Evolutionary conservation across 2,888 invertebrate species (phyloP).

Genomic region (Drosophila histrio): DNA sequence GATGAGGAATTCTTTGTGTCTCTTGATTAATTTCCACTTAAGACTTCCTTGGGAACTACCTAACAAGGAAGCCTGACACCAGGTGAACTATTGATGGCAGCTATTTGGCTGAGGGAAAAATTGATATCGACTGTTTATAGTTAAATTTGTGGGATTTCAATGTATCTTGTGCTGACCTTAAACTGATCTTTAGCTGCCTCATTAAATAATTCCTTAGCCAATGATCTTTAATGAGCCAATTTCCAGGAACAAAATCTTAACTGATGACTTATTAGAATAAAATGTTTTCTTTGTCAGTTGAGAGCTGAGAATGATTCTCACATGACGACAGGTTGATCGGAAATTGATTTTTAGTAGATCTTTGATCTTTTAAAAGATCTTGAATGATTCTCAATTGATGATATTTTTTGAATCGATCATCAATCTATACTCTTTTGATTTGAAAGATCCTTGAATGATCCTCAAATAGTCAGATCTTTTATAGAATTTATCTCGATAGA

Average conservation of each 20-base stretch:
- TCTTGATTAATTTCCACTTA: slow-evolving; percentile 56
- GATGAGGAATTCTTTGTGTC: slow-evolving; percentile 27
- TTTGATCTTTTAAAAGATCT: not conserved
- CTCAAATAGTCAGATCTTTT: not conserved
- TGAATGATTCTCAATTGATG: not conserved
- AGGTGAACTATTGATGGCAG: slow-evolving; percentile 1
- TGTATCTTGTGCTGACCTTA: too few relatives aligned
- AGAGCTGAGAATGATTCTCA: not conserved
- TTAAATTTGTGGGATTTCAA: too few relatives aligned
- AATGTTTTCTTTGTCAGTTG: too few relatives aligned
- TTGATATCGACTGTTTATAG: not conserved
- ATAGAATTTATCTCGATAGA: too few relatives aligned
- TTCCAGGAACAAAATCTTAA: too few relatives aligned
- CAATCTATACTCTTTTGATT: too few relatives aligned
- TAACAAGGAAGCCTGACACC: slow-evolving; percentile 4
- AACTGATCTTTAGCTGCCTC: not conserved
- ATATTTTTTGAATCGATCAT: not conserved
- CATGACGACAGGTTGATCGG: not conserved
- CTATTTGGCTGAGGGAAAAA: not conserved
- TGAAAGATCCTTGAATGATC: not conserved
- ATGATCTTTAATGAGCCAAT: not conserved
- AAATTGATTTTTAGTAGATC: not conserved
- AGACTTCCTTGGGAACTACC: not conserved
- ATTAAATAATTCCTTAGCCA: not conserved
- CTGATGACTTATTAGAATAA: too few relatives aligned